Evolutionary conservation across 2,888 invertebrate species (phyloP), one percentile per base, ranked within the genome.

Genomic region (Agrochola circellaris): DNA sequence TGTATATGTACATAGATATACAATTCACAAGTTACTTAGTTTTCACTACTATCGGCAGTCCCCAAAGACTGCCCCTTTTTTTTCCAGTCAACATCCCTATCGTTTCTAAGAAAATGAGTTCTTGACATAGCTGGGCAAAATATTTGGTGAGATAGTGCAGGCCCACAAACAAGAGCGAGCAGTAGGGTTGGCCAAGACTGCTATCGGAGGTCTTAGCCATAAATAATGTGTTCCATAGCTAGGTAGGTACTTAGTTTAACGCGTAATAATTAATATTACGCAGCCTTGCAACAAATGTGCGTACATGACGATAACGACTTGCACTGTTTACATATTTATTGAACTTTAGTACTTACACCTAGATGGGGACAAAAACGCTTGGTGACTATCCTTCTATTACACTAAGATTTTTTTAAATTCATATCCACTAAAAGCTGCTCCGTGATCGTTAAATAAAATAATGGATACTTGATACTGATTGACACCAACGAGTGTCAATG

Each of bases 251-350:
- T 48, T 38, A 38, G 15, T 62, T 77, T 26, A 62, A 38, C 60
- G 30, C 30, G 38, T 73, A 73, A 75, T 86, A 67, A 69, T 78
- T 70, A 77, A 82, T 82, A 51, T 20, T 51, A 75, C 69, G 73
- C 66, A 75, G 62, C 74, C 83, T 83, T 75, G 74, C 72, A 56
- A 64, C 74, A 73, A 69, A 83, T 83, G 73, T 83, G 58, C 61
- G 51, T 73, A 85, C 69, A 82, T 58, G 87, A 70, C 84, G 72
- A 82, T 76, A 77, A 70, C 54, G 61, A 17, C 56, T 66, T 62
- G 30, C 34, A 75, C 54, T 60, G 45, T 77, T 78, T 73, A 69
- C 42, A 42, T n/a, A n/a, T n/a, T n/a, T n/a, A n/a, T n/a, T n/a
- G 70, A 83, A 74, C 38, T 73, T 66, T 23, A 54, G 64, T 56